Conservation (phyloP, 92 coral and sea anemone genomes). For the Scolanthus callimorphus region DNA sequence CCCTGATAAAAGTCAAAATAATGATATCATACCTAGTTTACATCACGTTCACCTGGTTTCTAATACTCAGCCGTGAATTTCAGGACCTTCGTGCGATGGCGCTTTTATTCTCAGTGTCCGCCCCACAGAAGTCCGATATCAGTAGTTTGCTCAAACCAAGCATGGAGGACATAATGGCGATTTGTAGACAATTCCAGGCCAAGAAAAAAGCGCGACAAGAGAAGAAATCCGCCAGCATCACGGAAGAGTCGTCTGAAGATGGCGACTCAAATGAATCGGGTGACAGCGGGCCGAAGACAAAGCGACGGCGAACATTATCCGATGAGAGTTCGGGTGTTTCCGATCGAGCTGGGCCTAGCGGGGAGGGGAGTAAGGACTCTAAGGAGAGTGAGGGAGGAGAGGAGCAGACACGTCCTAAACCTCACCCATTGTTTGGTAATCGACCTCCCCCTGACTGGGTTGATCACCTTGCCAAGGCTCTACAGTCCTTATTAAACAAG, state of each 20-base stretch:
- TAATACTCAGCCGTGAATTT: too few relatives aligned
- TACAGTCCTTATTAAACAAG: slow-evolving; percentile 59
- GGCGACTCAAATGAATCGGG: slow-evolving; percentile 13
- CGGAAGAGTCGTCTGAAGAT: slow-evolving; percentile 10
- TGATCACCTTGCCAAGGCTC: slow-evolving; percentile 65
- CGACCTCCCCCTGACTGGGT: slow-evolving; percentile 67
- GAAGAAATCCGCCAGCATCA: slow-evolving; percentile 15
- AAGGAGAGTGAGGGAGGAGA: slow-evolving; percentile 34
- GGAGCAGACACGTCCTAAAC: slow-evolving; percentile 27
- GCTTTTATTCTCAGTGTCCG: slow-evolving; percentile 64
- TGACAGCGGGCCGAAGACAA: slow-evolving; percentile 52
- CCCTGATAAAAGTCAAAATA: too few relatives aligned
- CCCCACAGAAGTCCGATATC: slow-evolving; percentile 79
- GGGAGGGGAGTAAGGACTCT: slow-evolving; percentile 28
- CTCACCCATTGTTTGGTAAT: slow-evolving; percentile 47
- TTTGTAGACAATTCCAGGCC: slow-evolving; percentile 67
- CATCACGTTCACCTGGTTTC: too few relatives aligned
- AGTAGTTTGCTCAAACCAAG: slow-evolving; percentile 78
- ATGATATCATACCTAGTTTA: too few relatives aligned
- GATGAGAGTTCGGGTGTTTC: slow-evolving; percentile 30
- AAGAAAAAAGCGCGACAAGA: slow-evolving; percentile 42
- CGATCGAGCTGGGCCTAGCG: slow-evolving; percentile 49
- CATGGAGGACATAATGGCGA: slow-evolving; percentile 51
- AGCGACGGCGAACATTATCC: slow-evolving; percentile 41
- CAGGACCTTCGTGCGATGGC: slow-evolving; percentile 84